These are phyloP conservation scores for Brachypodius melanocephalos DNA, from an alignment of 2,113 vertebrate genomes.

Conservation along the genomic window DNA sequence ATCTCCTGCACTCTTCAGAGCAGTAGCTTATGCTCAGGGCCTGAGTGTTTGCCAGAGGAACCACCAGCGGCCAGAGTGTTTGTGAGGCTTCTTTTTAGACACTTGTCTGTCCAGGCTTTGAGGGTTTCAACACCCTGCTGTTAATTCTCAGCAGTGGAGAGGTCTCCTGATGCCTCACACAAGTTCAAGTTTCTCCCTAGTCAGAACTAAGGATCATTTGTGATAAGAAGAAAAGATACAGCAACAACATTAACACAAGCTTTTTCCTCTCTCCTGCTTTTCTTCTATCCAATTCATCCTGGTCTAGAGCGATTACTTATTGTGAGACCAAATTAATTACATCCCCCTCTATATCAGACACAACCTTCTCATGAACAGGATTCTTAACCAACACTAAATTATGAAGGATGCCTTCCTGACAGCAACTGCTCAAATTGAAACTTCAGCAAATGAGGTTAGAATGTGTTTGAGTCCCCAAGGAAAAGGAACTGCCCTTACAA, in stretches of 20 bases:
- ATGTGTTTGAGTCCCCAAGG: background rate
- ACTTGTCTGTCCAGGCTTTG: background rate
- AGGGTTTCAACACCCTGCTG: background rate
- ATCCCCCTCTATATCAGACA: background rate
- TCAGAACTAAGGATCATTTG: background rate
- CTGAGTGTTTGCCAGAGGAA: background rate
- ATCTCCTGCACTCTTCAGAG: background rate
- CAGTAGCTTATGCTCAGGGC: background rate
- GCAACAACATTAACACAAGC: background rate
- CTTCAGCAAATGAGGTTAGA: background rate
- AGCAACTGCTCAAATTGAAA: background rate
- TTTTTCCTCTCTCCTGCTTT: background rate
- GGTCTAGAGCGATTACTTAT: background rate
- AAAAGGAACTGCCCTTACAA: background rate
- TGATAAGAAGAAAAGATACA: background rate
- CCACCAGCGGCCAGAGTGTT: rapidly evolving
- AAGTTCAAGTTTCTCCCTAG: background rate
- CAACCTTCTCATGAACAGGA: background rate
- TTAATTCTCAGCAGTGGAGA: background rate
- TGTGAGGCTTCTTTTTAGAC: background rate
- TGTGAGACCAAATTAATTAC: background rate
- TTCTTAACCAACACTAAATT: background rate
- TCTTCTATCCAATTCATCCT: background rate
- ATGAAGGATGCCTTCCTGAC: background rate
- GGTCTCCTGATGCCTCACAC: background rate